Evolutionary conservation across 1,140 invertebrate genomes (phyloP), one percentile per base, ranked within the genome.

Genomic region (Adoxophyes honmai): DNA sequence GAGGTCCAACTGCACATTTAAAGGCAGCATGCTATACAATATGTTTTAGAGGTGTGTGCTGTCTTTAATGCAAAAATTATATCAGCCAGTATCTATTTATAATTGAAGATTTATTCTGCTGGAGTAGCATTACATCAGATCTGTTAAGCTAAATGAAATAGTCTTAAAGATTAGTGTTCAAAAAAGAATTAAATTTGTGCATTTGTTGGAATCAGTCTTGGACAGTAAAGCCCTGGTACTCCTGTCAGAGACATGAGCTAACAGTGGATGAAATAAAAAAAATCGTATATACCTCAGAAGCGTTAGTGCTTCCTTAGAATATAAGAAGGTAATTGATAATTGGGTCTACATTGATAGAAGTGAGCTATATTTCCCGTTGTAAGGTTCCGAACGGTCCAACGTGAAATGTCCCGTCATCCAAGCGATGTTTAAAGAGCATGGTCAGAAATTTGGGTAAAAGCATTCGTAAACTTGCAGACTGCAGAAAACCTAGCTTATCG

Each of bases 41-140:
- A 88, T 88, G 85, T 88, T 88, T 80, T 77, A 81, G 85, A 82
- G 83, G 81, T 68, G 81, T 78, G 59, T 76, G 68, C 71, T 78
- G 73, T 71, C 84, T 81, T 80, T 75, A 68, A 61, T 78, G 68
- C 70, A 62, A 82, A 79, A 57, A 66, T 70, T 70, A 60, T 73
- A 78, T 11, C 53, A 55, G 36, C 34, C 38, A 35, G 18, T 34
- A 18, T 37, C 18, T 21, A 55, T 55, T 52, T 52, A 34, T 35
- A 16, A 14, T 18, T 35, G 33, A 34, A 28, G 21, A 28, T 28
- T 28, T 28, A 70, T 69, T 66, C 62, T 77, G 69, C 68, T 59
- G 52, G 65, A 67, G 67, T 71, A 73, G 65, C 65, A 63, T 72
- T 78, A 76, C 74, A 81, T 77, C 77, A 81, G 78, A 82, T 82